Conservation (phyloP, 2,888 invertebrate species). For the Petrolisthes manimaculis region DNA sequence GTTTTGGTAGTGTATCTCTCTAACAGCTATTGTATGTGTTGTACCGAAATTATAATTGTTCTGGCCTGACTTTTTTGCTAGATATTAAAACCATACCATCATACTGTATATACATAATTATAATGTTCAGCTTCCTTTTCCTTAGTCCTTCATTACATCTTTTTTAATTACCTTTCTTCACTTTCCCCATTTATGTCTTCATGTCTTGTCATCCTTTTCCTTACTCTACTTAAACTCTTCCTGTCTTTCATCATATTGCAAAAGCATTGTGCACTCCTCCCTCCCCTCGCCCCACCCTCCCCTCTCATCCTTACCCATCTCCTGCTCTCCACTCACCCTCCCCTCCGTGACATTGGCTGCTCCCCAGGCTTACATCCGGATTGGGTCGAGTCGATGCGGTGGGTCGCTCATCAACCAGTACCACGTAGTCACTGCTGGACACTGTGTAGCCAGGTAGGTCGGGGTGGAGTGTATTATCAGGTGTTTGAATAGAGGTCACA, state of each 20-base stretch:
- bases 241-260: not conserved
- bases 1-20: too few relatives aligned
- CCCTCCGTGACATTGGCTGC: conserved; percentile 19
- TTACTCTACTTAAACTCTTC: not conserved
- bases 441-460: conserved; percentile 84
- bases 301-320: not conserved
- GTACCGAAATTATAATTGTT: too few relatives aligned
- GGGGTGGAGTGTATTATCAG: too few relatives aligned
- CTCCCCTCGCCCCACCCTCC: not conserved
- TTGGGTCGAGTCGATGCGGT: conserved; percentile 93
- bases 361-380: conserved; percentile 84
- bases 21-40: too few relatives aligned
- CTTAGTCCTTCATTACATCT: not conserved
- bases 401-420: conserved; percentile 90
- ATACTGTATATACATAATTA: too few relatives aligned
- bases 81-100: too few relatives aligned
- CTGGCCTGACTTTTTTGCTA: too few relatives aligned
- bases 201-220: not conserved
- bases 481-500: too few relatives aligned
- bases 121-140: too few relatives aligned
- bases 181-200: not conserved
- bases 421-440: conserved; percentile 93
- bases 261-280: not conserved
- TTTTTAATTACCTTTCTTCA: not conserved
- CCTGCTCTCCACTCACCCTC: conserved; percentile 8